These are phyloP conservation scores for Acanthis flammea DNA, from an alignment of 2,797 vertebrate genomes.

Conservation along the genomic window DNA sequence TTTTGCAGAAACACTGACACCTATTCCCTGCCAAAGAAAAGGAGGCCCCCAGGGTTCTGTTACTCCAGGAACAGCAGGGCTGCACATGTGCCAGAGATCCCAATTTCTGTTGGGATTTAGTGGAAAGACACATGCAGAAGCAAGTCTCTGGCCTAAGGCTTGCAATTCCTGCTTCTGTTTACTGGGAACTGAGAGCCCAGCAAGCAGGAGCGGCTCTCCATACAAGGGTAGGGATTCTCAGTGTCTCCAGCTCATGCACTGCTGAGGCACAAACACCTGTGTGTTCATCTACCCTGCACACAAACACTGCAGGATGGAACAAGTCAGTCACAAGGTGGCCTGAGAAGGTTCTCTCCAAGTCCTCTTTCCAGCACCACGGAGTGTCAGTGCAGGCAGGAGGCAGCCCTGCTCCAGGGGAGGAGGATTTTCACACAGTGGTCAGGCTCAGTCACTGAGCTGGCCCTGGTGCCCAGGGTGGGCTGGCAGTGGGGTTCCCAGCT, in stretches of 20 bases:
- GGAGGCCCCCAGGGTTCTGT: background rate
- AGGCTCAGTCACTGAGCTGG: background rate
- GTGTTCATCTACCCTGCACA: background rate
- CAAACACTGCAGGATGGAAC: background rate
- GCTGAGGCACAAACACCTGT: background rate
- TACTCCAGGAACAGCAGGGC: background rate
- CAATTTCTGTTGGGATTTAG: background rate
- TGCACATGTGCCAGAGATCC: background rate
- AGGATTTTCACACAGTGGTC: background rate
- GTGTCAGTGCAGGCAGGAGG: background rate
- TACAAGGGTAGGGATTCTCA: background rate
- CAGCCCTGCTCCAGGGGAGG: background rate
- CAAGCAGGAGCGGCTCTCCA: background rate
- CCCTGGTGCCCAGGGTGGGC: background rate
- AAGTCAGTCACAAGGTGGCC: background rate
- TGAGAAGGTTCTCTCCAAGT: background rate
- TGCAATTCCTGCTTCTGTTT: background rate
- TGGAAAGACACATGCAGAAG: background rate
- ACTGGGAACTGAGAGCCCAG: background rate
- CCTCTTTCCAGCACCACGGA: background rate
- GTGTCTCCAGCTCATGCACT: background rate
- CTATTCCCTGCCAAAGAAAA: background rate
- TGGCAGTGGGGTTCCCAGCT: background rate
- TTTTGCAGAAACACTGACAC: background rate
- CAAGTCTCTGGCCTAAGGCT: background rate